Evolutionary conservation across 37 sponge, comb jelly and placozoan genomes (phyloP), one percentile per base, ranked within the genome.

Genomic region (Ephydatia muelleri): DNA sequence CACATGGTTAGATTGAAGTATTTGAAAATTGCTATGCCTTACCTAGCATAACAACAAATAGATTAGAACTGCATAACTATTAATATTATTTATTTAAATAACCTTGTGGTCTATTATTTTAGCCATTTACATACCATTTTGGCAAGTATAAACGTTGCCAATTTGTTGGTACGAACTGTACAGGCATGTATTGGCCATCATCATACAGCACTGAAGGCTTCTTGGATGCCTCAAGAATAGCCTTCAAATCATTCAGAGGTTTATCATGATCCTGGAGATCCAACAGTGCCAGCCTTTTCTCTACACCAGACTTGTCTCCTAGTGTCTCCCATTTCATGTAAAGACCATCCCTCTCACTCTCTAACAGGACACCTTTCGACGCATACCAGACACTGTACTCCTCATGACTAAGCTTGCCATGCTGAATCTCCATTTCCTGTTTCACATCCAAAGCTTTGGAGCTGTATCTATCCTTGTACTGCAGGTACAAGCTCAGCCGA

Each of bases 241-340:
- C 81, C n/a, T 70, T 72, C n/a, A 82, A 77, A 30, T 81, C 67
- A 8, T 73, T 14, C 47, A 87, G 27, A 28, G 64, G 65, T 31
- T 73, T 47, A 0, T 69, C 30, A 30, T 32, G 66, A 34, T 81
- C 81, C 12, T 64, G 49, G 23, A 81, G 49, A 5, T 81, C 67
- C 33, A 87, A 82, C 23, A 37, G 36, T 3, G 8, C 28, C 47
- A 87, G 65, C 57, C 30, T 35, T 4, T 67, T 49, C 64, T 87
- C 87, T 21, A 87, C 87, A 29, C 76, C 75, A 21, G n/a, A 14
- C 36, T 81, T 87, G 35, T 67, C 57, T 69, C 81, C 87, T 48
- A 68, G 81, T 6, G 81, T 76, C 47, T 76, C 82, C 87, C 87
- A 87, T 49, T 87, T 75, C 57, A 73, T 81, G 65, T 81, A 87